A percentile compares a stretch with the other conserved stretches of the same genome.
Conservation (phyloP, 2,888 invertebrate genomes). For the Drosophila buzzatii region DNA sequence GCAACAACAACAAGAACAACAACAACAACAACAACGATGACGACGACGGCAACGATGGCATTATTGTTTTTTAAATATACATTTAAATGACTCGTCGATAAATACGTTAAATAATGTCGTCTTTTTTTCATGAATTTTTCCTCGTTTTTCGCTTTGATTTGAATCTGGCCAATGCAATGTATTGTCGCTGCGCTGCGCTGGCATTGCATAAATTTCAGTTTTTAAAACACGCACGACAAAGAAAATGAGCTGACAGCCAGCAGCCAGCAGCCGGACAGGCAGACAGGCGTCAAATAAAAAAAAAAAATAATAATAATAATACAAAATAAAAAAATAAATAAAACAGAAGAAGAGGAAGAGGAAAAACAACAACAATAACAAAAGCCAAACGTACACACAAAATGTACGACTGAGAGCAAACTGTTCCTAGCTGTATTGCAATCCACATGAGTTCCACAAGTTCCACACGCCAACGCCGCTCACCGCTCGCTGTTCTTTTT, state of each 20-base stretch:
- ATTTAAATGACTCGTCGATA: slow-evolving; percentile 73
- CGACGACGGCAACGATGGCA: slow-evolving; percentile 13
- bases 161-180: slow-evolving; percentile 13
- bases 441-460: slow-evolving; percentile 53
- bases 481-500: slow-evolving; percentile 3
- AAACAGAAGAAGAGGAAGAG: not conserved
- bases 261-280: slow-evolving; percentile 18
- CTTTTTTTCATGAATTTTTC: slow-evolving; percentile 16
- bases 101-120: slow-evolving; percentile 77
- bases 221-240: slow-evolving; percentile 67
- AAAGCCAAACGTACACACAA: slow-evolving; percentile 1
- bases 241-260: slow-evolving; percentile 49
- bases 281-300: slow-evolving; percentile 14
- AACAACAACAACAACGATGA: slow-evolving; percentile 1
- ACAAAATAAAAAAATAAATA: not conserved
- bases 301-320: not conserved
- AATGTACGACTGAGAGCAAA: slow-evolving; percentile 18
- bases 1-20: slow-evolving; percentile 20
- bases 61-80: slow-evolving; percentile 75
- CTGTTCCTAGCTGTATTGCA: slow-evolving; percentile 57
- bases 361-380: slow-evolving; percentile 13
- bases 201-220: slow-evolving; percentile 73
- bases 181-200: slow-evolving; percentile 39
- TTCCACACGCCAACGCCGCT: slow-evolving; percentile 37
- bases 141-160: slow-evolving; percentile 19